Base-by-base conservation (phyloP, 2,888 invertebrate species). In the Villa cingulata region DNA sequence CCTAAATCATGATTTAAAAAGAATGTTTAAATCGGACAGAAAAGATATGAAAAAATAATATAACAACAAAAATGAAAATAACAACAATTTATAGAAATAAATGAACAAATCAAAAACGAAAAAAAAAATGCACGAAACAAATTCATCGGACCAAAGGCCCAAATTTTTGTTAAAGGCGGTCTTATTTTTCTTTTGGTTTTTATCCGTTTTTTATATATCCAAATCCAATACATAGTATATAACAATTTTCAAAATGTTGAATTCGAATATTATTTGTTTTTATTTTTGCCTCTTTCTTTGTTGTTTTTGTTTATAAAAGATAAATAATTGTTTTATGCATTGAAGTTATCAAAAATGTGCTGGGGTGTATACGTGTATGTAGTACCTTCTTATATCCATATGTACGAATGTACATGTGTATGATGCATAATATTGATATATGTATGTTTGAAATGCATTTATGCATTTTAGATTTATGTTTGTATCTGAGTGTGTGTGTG, bases 161-260 rank as follows among this genome's bases (percentile, higher is more conserved):
- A 44, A 46, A 48, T 42, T 46, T 37, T 47, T 34, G 38, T 51
- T 44, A 37, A 41, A 49, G 51, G 44, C 51, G 46, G 49, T 49
- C 43, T 48, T n/a, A 45, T 49, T 51, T 51, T 51, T 48, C 45
- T 41, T 49, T 49, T 23, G 44, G 18, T 16, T 18, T n/a, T 16
- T 32, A 38, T 20, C 38, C 16, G 32, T 38, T n/a, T n/a, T n/a
- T n/a, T n/a, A n/a, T n/a, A n/a, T n/a, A n/a, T n/a, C n/a, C n/a
- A n/a, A n/a, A n/a, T n/a, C n/a, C n/a, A n/a, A n/a, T n/a, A n/a
- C n/a, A n/a, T n/a, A n/a, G n/a, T n/a, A n/a, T n/a, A n/a, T n/a
- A n/a, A n/a, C n/a, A n/a, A n/a, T n/a, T n/a, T n/a, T n/a, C n/a
- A n/a, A n/a, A n/a, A n/a, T n/a, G n/a, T n/a, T n/a, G n/a, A n/a